Conservation (phyloP, 1,140 invertebrate genomes). For the Drosophila pectinifera region DNA sequence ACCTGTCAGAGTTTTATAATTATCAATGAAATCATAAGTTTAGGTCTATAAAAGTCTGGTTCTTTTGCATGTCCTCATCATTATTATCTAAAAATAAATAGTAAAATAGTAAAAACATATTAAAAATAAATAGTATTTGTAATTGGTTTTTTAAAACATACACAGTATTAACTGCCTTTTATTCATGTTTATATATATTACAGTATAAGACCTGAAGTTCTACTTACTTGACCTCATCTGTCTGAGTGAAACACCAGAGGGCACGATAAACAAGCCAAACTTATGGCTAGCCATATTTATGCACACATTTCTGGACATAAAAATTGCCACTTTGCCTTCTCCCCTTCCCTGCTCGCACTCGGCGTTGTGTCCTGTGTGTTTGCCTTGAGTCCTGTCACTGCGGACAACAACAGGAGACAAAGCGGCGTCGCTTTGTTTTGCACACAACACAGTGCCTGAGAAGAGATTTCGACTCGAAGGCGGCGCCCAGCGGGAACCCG, state of each 20-base stretch:
- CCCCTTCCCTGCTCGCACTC: too few relatives aligned
- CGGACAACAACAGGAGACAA: slow-evolving; percentile 71
- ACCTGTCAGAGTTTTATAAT: not conserved
- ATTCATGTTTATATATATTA: too few relatives aligned
- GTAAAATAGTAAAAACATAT: too few relatives aligned
- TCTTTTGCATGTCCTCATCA: too few relatives aligned
- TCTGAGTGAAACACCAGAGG: slow-evolving; percentile 15
- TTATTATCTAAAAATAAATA: too few relatives aligned
- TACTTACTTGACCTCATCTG: not conserved
- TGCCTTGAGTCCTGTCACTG: slow-evolving; percentile 64
- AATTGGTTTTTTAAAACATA: too few relatives aligned
- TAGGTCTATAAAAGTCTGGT: too few relatives aligned
- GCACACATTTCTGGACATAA: slow-evolving; percentile 50
- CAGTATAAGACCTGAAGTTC: not conserved
- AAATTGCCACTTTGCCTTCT: slow-evolving; percentile 47
- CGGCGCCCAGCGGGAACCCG: slow-evolving; percentile 62
- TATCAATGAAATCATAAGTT: too few relatives aligned
- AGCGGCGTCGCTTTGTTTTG: slow-evolving; percentile 79
- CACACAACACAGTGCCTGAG: slow-evolving; percentile 39
- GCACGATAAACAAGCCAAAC: slow-evolving; percentile 59
- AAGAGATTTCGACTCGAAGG: slow-evolving; percentile 38
- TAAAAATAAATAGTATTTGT: too few relatives aligned
- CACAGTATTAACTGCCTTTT: too few relatives aligned
- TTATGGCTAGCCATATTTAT: slow-evolving; percentile 68
- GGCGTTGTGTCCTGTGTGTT: slow-evolving; percentile 46